Evolutionary conservation across 37 sponge, comb jelly and placozoan species (phyloP), one percentile per base, ranked within the genome.

Genomic region (Spongia lamella): DNA sequence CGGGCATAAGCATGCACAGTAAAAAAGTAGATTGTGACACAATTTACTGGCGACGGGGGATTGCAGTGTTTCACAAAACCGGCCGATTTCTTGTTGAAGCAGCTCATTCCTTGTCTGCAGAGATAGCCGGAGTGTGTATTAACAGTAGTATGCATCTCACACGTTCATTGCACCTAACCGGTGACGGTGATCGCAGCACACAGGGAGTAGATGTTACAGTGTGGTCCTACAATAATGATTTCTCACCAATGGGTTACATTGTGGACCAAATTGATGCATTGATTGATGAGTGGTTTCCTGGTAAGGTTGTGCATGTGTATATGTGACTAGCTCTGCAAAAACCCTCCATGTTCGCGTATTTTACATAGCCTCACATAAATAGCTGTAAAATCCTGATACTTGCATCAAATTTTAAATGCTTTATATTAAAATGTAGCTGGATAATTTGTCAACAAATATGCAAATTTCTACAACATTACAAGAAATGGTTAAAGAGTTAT

Each of bases 211-310:
- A 90, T 60, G 76, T 94, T 65, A 78, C 75, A 13, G 95, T 94
- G 54, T 87, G 89, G 88, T 86, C 89, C 19, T 74, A 43, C 61
- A 72, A 52, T 32, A 69, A 79, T 20, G 87, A 85, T 70, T 95
- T 87, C 81, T 78, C 96, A 49, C 83, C 86, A 66, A 82, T 95
- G 78, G 92, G 92, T 30, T 95, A 95, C 76, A 75, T 95, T 61
- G 96, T 95, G n/a, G 96, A 95, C 33, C 92, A 91, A 68, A 60
- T 95, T 13, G 96, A 95, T 67, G 85, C 89, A 9, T 83, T 95
- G 53, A 83, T 95, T 58, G 93, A 95, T 56, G 96, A 95, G 80
- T 95, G 96, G 96, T 95, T 95, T 56, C 96, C 96, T 73, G 96
- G 96, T 93, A 32, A 74, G 34, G 43, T 38, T 27, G 56, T 33